Percentiles rank a stretch among this genome's conserved stretches.
Evolutionary conservation across 2,113 vertebrate species (phyloP).

Genomic region (Gulo gulo): DNA sequence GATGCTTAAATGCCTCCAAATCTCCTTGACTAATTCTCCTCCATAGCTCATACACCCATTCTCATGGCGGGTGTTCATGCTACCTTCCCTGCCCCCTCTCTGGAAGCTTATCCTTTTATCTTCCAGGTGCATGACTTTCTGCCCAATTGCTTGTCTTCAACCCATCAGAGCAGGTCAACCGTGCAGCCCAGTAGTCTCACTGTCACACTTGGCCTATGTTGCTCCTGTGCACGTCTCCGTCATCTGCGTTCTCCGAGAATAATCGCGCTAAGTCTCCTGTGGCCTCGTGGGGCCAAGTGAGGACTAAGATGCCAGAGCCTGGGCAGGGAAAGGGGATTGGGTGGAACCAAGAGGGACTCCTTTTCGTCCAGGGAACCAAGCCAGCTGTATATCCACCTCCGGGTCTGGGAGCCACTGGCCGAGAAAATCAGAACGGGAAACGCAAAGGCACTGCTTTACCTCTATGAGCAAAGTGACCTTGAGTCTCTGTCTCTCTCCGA

Average conservation of each 20-base stretch:
- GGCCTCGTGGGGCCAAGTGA: not conserved
- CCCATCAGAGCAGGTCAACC: slow-evolving; percentile 55
- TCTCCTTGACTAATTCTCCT: slow-evolving; percentile 47
- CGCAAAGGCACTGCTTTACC: not conserved
- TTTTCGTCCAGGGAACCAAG: not conserved
- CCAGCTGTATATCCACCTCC: not conserved
- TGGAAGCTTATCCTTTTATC: slow-evolving; percentile 60
- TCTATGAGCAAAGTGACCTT: not conserved
- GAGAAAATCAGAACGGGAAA: not conserved
- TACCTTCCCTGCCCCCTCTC: not conserved
- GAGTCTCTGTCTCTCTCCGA: not conserved
- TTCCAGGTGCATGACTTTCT: slow-evolving; percentile 66
- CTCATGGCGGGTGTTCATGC: not conserved
- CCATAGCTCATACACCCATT: not conserved
- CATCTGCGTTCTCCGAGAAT: not conserved
- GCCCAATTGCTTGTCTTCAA: slow-evolving; percentile 61
- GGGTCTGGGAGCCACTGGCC: not conserved
- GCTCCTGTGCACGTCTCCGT: not conserved
- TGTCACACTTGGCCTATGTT: slow-evolving; percentile 61
- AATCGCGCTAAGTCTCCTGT: not conserved
- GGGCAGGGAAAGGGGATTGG: not conserved
- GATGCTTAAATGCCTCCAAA: slow-evolving; percentile 17
- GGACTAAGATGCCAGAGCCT: not conserved
- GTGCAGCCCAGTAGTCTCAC: slow-evolving; percentile 30
- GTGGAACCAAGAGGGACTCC: not conserved